Evolutionary conservation across 2,113 vertebrate genomes (phyloP), one percentile per base, ranked within the genome.

Genomic region (Ammodytes marinus): DNA sequence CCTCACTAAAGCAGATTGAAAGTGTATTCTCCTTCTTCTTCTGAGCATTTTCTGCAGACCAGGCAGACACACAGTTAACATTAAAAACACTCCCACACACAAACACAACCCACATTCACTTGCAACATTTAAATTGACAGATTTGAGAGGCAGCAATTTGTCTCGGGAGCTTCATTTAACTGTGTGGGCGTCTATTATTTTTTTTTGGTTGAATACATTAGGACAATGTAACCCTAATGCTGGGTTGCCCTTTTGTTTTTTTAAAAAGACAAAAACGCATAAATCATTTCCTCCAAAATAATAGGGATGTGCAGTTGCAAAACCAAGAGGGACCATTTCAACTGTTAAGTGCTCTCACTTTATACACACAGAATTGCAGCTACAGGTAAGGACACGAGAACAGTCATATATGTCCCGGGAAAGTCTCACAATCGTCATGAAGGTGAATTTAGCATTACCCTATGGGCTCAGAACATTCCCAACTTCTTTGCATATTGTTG

Each of bases 11-110:
- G 39, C 14, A n/a, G 8, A 54, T 68, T 37, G 5, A 70, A 64
- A 64, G 40, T 27, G 27, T 27, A 27, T 27, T 27, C 27, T 27
- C 27, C 27, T 27, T 27, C 27, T 2, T 35, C 27, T 27, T 27
- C 27, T 2, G n/a, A n/a, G 68, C 77, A 59, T 69, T 39, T 27
- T 50, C 53, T 55, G 14, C 13, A 67, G 65, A 5, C 39, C 60
- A 47, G 53, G 37, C 57, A 79, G 54, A 63, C 45, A 67, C n/a
- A 59, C 55, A 52, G 63, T 63, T 60, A 76, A 85, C 54, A 86
- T 55, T 17, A 19, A 63, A 84, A 17, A 76, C 46, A 80, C 87
- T 76, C 84, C 82, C 73, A 89, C 86, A 89, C 86, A 15, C 57
- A 55, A 8, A 17, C 80, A 81, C 39, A 27, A 27, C 27, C 27